A percentile compares a stretch with the other conserved stretches of the same genome.
phyloP scores from a whole-genome alignment of 2,888 invertebrate species.

The Torymus aiolomorphi region DNA sequence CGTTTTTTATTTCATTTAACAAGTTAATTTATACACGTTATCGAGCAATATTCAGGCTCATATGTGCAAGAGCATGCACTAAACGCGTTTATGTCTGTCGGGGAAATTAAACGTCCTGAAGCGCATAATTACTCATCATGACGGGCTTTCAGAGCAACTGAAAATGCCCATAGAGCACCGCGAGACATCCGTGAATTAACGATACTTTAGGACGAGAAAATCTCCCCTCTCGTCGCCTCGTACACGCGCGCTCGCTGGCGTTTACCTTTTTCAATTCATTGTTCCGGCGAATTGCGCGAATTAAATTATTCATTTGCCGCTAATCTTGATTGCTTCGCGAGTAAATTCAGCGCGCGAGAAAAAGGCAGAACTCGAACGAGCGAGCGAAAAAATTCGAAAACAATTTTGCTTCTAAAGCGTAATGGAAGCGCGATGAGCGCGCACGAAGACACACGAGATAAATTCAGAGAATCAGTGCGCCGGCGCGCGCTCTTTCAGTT shows the following conservation, averaged over 20 bases:
- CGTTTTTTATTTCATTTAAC: constrained; percentile 1
- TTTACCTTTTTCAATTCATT: background rate
- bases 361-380: too few species aligned
- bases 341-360: too few species aligned
- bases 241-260: background rate
- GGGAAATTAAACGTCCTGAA: constrained; percentile 53
- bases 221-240: background rate
- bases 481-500: constrained; percentile 20
- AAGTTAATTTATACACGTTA: constrained; percentile 42
- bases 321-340: constrained; percentile 20
- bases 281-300: background rate
- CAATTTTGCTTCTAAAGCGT: constrained; percentile 13
- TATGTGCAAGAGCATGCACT: constrained; percentile 40
- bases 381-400: background rate
- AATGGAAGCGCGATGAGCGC: constrained; percentile 13
- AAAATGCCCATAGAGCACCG: constrained; percentile 42
- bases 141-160: constrained; percentile 45
- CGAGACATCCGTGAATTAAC: constrained; percentile 45
- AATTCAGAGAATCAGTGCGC: constrained; percentile 21
- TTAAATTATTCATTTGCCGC: background rate
- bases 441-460: constrained; percentile 28
- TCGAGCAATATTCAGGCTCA: constrained; percentile 27
- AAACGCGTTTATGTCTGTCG: constrained; percentile 51
- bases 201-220: constrained; percentile 37
- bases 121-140: constrained; percentile 57